Evolutionary conservation across 2,888 invertebrate species (phyloP).

Genomic region (Amphipyra berbera): DNA sequence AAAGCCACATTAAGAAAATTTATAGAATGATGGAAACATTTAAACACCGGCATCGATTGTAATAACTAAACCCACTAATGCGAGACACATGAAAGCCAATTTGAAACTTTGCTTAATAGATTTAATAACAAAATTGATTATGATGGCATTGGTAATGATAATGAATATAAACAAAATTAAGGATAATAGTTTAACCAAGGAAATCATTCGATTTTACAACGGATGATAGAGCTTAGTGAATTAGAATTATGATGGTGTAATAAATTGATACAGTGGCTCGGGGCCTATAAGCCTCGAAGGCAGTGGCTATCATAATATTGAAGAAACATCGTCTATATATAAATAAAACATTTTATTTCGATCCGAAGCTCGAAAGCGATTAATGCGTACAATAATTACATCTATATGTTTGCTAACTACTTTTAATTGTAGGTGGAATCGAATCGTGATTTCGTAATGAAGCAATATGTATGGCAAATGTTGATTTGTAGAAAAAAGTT

Average conservation of each 20-base stretch:
- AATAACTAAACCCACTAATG: too few relatives aligned
- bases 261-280: slow-evolving; percentile 33
- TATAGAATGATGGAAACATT: too few relatives aligned
- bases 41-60: too few relatives aligned
- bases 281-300: slow-evolving; percentile 50
- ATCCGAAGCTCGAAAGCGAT: slow-evolving; percentile 61
- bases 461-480: slow-evolving; percentile 28
- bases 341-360: slow-evolving; percentile 57
- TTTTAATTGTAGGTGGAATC: slow-evolving; percentile 65
- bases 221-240: neutral
- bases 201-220: neutral
- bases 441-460: slow-evolving; percentile 60
- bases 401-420: slow-evolving; percentile 69
- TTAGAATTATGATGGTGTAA: neutral
- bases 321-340: slow-evolving; percentile 58
- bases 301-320: slow-evolving; percentile 62
- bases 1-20: too few relatives aligned
- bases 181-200: neutral
- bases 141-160: neutral
- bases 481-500: slow-evolving; percentile 34
- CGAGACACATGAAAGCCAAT: too few relatives aligned
- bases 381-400: slow-evolving; percentile 69
- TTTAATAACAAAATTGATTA: too few relatives aligned
- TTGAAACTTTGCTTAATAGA: too few relatives aligned
- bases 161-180: neutral